Evolutionary conservation across 2,113 vertebrate species (phyloP).

Genomic region (Actenoides hombroni): DNA sequence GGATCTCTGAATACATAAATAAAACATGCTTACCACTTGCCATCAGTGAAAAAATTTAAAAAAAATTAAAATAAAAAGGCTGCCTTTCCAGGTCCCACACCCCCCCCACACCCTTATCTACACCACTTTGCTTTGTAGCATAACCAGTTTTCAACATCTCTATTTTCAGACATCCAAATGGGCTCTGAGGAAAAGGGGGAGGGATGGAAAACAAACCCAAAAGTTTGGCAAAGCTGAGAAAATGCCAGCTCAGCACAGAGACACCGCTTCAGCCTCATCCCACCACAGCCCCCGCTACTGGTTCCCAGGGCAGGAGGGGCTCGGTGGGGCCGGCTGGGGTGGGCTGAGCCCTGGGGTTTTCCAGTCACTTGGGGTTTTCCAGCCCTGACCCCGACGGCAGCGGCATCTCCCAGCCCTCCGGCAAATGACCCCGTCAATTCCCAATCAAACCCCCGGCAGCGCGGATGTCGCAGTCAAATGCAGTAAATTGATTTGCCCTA

Average conservation of each 20-base stretch:
- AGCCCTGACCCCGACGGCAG: fast-evolving
- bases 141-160: background rate
- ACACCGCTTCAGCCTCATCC: fast-evolving
- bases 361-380: fast-evolving
- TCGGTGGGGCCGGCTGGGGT: fast-evolving
- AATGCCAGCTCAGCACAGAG: background rate
- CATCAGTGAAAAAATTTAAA: slow-evolving; percentile 10
- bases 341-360: background rate
- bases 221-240: background rate
- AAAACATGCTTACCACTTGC: slow-evolving; percentile 64
- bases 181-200: background rate
- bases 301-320: background rate
- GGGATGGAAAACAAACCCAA: background rate
- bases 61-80: background rate
- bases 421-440: background rate
- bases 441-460: background rate
- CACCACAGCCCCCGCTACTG: fast-evolving
- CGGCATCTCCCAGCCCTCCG: background rate
- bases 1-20: slow-evolving; percentile 57
- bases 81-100: background rate
- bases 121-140: background rate
- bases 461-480: background rate
- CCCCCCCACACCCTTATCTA: background rate
- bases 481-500: slow-evolving; percentile 39
- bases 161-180: background rate